Conservation (phyloP, 1,140 invertebrate species). For the Vollenhovia emeryi region DNA sequence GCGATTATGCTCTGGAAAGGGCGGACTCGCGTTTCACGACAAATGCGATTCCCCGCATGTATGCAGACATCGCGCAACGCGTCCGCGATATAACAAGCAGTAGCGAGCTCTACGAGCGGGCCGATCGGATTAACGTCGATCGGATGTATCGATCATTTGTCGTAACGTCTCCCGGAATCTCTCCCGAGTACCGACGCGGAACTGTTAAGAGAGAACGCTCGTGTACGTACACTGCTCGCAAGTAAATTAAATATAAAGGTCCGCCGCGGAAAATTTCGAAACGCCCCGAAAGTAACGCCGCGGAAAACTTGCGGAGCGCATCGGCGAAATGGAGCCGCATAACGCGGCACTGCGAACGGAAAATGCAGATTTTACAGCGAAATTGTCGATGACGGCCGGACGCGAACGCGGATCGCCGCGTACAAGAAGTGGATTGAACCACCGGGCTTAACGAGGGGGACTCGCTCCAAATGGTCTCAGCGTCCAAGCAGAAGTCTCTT, state of each 20-base stretch:
- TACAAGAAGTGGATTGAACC: not conserved
- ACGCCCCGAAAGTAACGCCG: not conserved
- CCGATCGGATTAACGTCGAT: not conserved
- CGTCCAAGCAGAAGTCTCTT: not conserved
- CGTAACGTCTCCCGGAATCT: not conserved
- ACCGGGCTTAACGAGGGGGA: not conserved
- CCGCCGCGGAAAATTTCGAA: not conserved
- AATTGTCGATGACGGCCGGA: slow-evolving; percentile 1
- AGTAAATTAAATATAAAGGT: slow-evolving; percentile 39
- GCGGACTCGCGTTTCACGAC: not conserved
- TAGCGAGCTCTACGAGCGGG: not conserved
- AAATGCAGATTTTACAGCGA: slow-evolving; percentile 32
- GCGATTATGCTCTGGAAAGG: not conserved
- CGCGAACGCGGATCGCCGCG: not conserved
- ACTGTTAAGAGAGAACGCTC: not conserved
- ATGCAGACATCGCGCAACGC: not conserved
- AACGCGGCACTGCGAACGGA: not conserved
- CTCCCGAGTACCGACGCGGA: not conserved
- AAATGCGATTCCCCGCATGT: not conserved
- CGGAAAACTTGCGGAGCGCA: not conserved
- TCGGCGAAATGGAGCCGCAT: slow-evolving; percentile 5
- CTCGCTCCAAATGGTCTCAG: not conserved
- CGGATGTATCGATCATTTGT: not conserved
- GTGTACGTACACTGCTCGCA: not conserved
- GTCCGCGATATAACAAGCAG: not conserved